Percentiles rank a stretch among this genome's conserved stretches.
phyloP scores from a whole-genome alignment of 2,113 vertebrate genomes.

The Pluvianellus socialis region DNA sequence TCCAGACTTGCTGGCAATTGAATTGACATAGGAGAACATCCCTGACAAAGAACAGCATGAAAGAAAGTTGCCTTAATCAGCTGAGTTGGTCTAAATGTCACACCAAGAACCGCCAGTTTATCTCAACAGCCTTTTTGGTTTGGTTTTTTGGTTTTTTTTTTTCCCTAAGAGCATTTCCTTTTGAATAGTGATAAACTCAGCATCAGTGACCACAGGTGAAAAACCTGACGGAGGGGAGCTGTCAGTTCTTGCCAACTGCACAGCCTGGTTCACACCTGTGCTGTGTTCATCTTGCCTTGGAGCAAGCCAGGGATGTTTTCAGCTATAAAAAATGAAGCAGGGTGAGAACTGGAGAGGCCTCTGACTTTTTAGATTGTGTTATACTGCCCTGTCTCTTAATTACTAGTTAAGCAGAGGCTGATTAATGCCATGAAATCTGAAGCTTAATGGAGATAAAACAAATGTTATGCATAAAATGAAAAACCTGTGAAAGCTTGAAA shows the following conservation, averaged over 20 bases:
- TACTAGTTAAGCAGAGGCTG: constrained; percentile 20
- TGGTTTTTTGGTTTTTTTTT: not conserved
- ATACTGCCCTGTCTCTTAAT: constrained; percentile 3
- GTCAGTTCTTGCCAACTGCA: not conserved
- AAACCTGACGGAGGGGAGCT: not conserved
- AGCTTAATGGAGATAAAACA: constrained; percentile 3
- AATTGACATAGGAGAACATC: not conserved
- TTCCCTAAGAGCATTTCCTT: not conserved
- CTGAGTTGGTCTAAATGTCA: not conserved
- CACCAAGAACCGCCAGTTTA: not conserved
- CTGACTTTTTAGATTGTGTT: not conserved
- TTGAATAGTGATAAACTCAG: not conserved
- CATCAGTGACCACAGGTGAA: not conserved
- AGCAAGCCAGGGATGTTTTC: not conserved
- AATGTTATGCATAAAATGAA: not conserved
- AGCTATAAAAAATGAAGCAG: not conserved
- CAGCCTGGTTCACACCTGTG: not conserved
- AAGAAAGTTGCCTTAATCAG: not conserved
- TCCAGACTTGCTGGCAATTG: not conserved
- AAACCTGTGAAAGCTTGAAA: not conserved
- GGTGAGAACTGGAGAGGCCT: not conserved
- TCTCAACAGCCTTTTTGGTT: not conserved
- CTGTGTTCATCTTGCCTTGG: rapidly evolving
- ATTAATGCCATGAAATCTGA: constrained; percentile 29
- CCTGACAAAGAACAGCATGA: not conserved